Evolutionary conservation across 2,888 invertebrate species (phyloP).

Genomic region (Osmoderma eremita): DNA sequence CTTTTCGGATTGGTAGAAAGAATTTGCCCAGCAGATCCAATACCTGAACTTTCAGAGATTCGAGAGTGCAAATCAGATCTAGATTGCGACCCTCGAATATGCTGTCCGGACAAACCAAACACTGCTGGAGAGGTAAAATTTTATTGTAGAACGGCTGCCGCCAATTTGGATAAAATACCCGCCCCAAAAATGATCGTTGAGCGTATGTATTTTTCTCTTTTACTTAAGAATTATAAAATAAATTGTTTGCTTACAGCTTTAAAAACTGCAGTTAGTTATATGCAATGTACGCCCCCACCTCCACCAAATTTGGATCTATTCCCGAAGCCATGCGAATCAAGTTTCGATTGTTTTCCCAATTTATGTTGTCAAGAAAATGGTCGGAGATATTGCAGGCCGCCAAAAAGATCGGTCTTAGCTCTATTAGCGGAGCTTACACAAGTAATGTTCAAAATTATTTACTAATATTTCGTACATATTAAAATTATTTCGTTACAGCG

Average conservation of each 20-base stretch:
- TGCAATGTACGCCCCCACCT: slow-evolving; percentile 77
- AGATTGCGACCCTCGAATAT: slow-evolving; percentile 80
- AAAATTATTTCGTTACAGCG: slow-evolving; percentile 44
- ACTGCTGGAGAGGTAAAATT: slow-evolving; percentile 66
- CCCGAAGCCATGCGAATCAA: slow-evolving; percentile 75
- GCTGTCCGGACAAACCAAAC: slow-evolving; percentile 72
- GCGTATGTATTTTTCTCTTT: slow-evolving; percentile 61
- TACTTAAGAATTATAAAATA: no score
- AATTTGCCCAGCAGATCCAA: slow-evolving; percentile 74
- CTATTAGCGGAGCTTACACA: slow-evolving; percentile 72
- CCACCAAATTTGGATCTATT: slow-evolving; percentile 76
- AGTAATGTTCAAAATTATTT: slow-evolving; percentile 60
- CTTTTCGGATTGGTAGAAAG: slow-evolving; percentile 75
- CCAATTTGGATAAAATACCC: slow-evolving; percentile 72
- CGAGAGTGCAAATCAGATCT: slow-evolving; percentile 74
- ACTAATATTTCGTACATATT: background rate
- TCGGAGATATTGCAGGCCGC: slow-evolving; percentile 77
- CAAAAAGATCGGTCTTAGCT: slow-evolving; percentile 75
- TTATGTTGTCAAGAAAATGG: slow-evolving; percentile 82
- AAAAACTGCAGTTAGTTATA: slow-evolving; percentile 68
- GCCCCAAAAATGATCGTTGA: slow-evolving; percentile 72
- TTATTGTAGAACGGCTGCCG: slow-evolving; percentile 77
- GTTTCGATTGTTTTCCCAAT: slow-evolving; percentile 82
- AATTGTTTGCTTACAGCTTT: slow-evolving; percentile 55
- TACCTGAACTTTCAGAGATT: slow-evolving; percentile 77